Evolutionary conservation across 1,140 invertebrate genomes (phyloP), one percentile per base, ranked within the genome.

Genomic region (Pogonognathellus flavescens): DNA sequence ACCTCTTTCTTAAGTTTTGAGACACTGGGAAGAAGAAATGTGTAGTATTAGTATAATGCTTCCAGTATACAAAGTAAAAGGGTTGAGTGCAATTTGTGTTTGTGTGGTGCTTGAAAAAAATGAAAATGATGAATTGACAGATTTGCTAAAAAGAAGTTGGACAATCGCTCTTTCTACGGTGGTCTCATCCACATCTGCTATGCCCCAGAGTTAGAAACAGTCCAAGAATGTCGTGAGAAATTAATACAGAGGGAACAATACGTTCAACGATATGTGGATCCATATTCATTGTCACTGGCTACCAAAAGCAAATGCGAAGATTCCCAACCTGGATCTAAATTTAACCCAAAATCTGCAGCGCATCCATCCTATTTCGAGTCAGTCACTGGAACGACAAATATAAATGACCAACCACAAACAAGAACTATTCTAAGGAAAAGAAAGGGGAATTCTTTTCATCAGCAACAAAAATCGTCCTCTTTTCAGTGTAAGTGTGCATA

Each of bases 141-240:
- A 90, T 91, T 94, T 89, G 96, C 96, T 0, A 98, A 98, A 90
- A 93, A 92, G 84, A 93, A 94, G 88, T 86, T 97, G 8, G 97
- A 98, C 91, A 94, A 94, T 41, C 94, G 93, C 88, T 95, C 95
- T 84, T 98, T 97, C 90, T 97, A 94, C 91, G 97, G 97, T 0
- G 95, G 95, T 0, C 90, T 93, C 1, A 90, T 98, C 25, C 97
- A 98, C 91, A 93, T 97, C 5, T 97, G 95, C 89, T 98, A 98
- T 92, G 95, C 95, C 0, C 96, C 97, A 8, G 97, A 98, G 91
- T 92, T 95, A 88, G 97, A 98, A 92, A 93, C 91, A 31, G 84
- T 95, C 1, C 88, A 93, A 0, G 96, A 98, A 91, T 94, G 95
- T 4, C 92, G 92, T 90, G 89, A 92, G 49, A 98, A 98, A 91